These are phyloP conservation scores for Branchellion lobata DNA, from an alignment of 2,888 invertebrate genomes.

Conservation along the genomic window DNA sequence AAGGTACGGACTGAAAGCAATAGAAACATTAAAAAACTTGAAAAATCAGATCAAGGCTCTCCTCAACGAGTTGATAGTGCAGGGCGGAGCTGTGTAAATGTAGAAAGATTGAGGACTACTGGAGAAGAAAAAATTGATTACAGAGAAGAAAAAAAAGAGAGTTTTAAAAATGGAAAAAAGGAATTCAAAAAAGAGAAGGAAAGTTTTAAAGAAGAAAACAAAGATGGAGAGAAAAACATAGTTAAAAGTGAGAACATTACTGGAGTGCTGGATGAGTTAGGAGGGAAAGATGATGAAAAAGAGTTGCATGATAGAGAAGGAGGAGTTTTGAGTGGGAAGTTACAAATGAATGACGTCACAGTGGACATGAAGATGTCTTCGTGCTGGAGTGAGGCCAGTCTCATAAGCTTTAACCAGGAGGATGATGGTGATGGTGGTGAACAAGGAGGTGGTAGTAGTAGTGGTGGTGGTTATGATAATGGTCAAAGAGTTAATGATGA, in stretches of 20 bases:
- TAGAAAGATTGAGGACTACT: not conserved
- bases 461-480: not conserved
- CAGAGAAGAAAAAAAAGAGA: not conserved
- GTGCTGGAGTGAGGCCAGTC: slow-evolving; percentile 37
- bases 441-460: not conserved
- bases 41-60: not conserved
- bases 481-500: not conserved
- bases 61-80: not conserved
- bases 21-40: not conserved
- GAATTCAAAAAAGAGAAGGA: not conserved
- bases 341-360: not conserved
- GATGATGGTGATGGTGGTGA: not conserved
- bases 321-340: not conserved
- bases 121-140: not conserved
- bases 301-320: not conserved
- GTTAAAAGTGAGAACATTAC: too few relatives aligned
- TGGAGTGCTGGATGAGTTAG: not conserved
- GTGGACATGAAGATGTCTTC: slow-evolving; percentile 16
- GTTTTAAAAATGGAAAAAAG: not conserved
- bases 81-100: not conserved
- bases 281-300: not conserved
- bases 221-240: too few relatives aligned
- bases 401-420: not conserved
- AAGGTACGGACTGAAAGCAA: slow-evolving; percentile 6
- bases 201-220: not conserved